Evolutionary conservation across 2,113 vertebrate genomes (phyloP).

Genomic region (Corydoras maculifer): DNA sequence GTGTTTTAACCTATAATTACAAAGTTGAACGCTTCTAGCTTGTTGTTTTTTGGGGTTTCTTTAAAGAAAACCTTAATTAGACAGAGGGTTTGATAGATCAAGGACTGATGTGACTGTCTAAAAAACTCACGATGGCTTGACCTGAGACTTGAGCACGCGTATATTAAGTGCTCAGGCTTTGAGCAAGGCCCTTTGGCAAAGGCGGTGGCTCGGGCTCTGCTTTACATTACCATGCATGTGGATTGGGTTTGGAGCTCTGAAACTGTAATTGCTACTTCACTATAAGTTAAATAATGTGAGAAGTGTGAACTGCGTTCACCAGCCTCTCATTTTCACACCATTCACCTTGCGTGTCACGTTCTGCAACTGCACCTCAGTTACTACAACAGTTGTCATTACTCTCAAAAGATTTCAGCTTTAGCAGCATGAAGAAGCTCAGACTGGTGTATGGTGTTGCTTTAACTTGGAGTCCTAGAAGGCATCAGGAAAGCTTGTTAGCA

Average conservation of each 20-base stretch:
- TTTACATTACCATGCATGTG: constrained; percentile 42
- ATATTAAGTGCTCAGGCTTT: constrained; percentile 29
- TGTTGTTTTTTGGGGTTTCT: no score
- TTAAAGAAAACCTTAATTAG: constrained; percentile 22
- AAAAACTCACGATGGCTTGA: constrained; percentile 27
- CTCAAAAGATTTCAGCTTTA: not conserved
- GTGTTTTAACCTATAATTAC: constrained; percentile 43
- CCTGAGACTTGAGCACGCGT: constrained; percentile 21
- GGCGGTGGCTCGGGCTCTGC: constrained; percentile 26
- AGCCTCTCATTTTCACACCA: constrained; percentile 28
- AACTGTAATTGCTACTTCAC: constrained; percentile 41
- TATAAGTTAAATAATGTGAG: constrained; percentile 43
- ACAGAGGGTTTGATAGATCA: constrained; percentile 35
- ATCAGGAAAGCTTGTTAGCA: not conserved
- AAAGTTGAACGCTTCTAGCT: constrained; percentile 35
- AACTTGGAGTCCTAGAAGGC: not conserved
- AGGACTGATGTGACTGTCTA: constrained; percentile 25
- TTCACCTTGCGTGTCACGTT: constrained; percentile 8
- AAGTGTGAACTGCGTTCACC: constrained; percentile 34
- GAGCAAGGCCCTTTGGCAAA: constrained; percentile 25
- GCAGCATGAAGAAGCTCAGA: not conserved
- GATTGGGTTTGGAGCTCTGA: constrained; percentile 39
- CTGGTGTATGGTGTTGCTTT: not conserved
- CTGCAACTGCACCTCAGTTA: no score
- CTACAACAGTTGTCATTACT: not conserved